A percentile compares a stretch with the other conserved stretches of the same genome.
Conservation (phyloP, 2,113 vertebrate species). For the Coturnix japonica region DNA sequence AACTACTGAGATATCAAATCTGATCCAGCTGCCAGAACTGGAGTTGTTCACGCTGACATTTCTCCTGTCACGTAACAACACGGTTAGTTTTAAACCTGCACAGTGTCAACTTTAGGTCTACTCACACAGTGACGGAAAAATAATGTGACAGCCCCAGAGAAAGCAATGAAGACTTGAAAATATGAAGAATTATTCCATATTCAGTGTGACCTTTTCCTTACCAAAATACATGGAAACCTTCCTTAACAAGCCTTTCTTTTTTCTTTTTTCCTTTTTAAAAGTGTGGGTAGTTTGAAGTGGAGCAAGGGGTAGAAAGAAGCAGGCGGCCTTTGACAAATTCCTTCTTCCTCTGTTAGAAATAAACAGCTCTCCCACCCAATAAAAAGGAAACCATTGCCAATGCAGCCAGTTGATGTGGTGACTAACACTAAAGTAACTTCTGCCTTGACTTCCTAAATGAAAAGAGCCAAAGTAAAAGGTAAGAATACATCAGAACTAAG, state of each 20-base stretch:
- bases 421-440: background rate
- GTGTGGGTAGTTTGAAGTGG: background rate
- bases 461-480: background rate
- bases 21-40: conserved; percentile 15
- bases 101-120: conserved; percentile 27
- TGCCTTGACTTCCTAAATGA: background rate
- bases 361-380: background rate
- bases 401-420: background rate
- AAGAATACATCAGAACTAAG: background rate
- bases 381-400: background rate
- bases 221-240: conserved; percentile 34
- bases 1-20: conserved; percentile 36
- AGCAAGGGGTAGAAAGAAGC: background rate
- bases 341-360: background rate
- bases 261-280: background rate
- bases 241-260: conserved; percentile 44
- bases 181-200: conserved; percentile 44
- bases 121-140: conserved; percentile 58
- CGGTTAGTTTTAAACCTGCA: conserved; percentile 59
- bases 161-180: conserved; percentile 37
- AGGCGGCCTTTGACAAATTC: background rate
- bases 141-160: conserved; percentile 43
- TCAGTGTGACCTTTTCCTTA: conserved; percentile 72
- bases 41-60: conserved; percentile 45
- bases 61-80: conserved; percentile 56